Conservation (phyloP, 2,888 invertebrate species). For the Subacronicta megacephala region DNA sequence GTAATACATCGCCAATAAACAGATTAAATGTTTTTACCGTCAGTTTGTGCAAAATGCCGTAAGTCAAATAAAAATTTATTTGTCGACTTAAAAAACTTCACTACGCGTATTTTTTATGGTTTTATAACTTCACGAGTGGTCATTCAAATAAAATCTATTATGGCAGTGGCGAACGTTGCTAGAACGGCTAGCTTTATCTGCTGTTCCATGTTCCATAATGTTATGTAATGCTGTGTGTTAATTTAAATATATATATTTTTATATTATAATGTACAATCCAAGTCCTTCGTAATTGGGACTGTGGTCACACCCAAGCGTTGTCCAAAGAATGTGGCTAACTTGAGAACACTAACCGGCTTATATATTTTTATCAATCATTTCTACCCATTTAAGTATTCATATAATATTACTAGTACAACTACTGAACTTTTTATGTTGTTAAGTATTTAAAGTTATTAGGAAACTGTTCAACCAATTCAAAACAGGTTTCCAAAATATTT, state of each 20-base stretch:
- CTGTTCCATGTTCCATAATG: background rate
- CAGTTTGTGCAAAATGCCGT: too few species aligned
- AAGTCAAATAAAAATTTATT: too few species aligned
- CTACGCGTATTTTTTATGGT: background rate
- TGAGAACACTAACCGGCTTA: background rate
- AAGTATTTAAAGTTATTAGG: background rate
- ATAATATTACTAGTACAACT: slow-evolving; percentile 16
- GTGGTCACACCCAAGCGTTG: too few species aligned
- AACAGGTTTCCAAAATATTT: background rate
- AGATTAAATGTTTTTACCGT: too few species aligned
- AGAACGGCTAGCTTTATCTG: background rate
- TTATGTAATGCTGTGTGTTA: background rate
- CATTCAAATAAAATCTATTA: background rate
- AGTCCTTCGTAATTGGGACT: slow-evolving; percentile 1
- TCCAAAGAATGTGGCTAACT: background rate
- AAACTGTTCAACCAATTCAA: background rate
- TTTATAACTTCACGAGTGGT: background rate
- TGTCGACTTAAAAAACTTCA: background rate
- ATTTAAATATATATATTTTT: too few species aligned
- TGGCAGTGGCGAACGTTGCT: background rate
- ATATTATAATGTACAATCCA: background rate
- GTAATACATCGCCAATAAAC: too few species aligned
- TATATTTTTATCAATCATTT: background rate
- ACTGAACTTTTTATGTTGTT: background rate
- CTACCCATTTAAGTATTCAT: background rate